Percentiles rank a stretch among this genome's conserved stretches.
Conservation (phyloP, 2,113 vertebrate genomes). For the Tautogolabrus adspersus region DNA sequence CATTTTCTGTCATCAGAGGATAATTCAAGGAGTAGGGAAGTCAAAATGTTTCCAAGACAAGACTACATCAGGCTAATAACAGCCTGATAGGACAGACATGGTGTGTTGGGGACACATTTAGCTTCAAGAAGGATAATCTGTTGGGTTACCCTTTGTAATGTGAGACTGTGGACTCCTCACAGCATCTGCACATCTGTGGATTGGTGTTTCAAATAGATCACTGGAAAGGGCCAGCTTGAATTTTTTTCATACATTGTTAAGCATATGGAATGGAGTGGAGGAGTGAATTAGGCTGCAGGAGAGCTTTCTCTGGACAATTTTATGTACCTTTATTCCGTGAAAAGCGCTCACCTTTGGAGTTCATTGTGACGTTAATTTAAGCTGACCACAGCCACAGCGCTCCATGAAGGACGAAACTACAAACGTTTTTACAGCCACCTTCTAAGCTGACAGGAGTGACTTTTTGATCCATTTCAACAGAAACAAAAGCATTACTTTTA, state of each 20-base stretch:
- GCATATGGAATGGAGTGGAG: conserved; percentile 14
- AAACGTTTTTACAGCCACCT: conserved; percentile 24
- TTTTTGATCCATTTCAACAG: conserved; percentile 10
- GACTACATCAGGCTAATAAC: conserved; percentile 19
- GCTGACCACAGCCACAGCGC: not conserved
- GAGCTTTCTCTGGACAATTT: conserved; percentile 17
- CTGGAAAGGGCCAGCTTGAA: conserved; percentile 2
- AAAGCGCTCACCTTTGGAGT: conserved; percentile 6
- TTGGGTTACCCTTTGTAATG: conserved; percentile 21
- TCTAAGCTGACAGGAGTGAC: not conserved
- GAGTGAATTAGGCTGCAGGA: conserved; percentile 10
- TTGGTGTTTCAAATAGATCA: not conserved
- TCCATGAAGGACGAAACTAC: conserved; percentile 23
- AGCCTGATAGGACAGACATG: not conserved
- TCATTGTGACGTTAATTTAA: not conserved
- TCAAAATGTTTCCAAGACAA: conserved; percentile 1
- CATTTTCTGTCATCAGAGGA: not conserved
- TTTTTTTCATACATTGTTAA: conserved; percentile 31
- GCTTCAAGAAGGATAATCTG: conserved; percentile 33
- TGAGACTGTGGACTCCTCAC: conserved; percentile 25
- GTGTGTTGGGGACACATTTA: conserved; percentile 40
- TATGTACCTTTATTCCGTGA: not conserved
- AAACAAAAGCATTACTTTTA: conserved; percentile 24
- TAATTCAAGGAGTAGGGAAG: not conserved
- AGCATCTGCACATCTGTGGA: conserved; percentile 17